phyloP scores from a whole-genome alignment of 2,888 invertebrate genomes.

The Tiliacea aurago region DNA sequence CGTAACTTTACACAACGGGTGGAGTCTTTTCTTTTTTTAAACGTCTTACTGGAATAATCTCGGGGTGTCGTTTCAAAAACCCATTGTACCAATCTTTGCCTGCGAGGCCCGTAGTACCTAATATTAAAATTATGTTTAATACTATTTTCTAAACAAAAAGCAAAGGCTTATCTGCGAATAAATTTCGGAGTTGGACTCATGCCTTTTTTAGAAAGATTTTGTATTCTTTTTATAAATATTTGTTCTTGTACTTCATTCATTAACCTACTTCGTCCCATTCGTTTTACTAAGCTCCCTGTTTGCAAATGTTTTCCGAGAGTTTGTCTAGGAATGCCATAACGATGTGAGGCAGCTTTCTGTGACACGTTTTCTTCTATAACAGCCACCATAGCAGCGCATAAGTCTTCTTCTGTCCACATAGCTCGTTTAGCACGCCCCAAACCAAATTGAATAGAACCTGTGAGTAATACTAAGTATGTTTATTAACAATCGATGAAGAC shows the following conservation, averaged over 20 bases:
- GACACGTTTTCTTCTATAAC: neutral
- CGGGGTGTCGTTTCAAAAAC: slow-evolving; percentile 4
- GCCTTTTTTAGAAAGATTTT: neutral
- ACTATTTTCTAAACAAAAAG: slow-evolving; percentile 7
- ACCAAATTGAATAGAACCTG: neutral
- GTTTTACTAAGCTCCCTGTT: neutral
- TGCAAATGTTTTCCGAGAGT: neutral
- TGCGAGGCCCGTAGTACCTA: slow-evolving; percentile 8
- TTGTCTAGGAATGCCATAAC: neutral
- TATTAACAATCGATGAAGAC: neutral
- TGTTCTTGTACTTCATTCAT: neutral
- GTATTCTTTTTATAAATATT: neutral
- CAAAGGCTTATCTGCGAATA: neutral
- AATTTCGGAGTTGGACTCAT: neutral
- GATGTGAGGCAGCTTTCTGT: neutral
- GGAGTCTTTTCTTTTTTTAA: neutral
- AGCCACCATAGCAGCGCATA: slow-evolving; percentile 6
- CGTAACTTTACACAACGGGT: neutral
- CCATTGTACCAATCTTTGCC: slow-evolving; percentile 8
- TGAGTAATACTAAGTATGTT: neutral
- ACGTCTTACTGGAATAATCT: neutral
- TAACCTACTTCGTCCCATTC: neutral
- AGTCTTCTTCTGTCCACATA: slow-evolving; percentile 6
- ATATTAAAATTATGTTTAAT: slow-evolving; percentile 25
- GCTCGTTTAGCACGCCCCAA: neutral